Evolutionary conservation across 2,797 vertebrate species (phyloP).

Genomic region (Sphenodon punctatus): DNA sequence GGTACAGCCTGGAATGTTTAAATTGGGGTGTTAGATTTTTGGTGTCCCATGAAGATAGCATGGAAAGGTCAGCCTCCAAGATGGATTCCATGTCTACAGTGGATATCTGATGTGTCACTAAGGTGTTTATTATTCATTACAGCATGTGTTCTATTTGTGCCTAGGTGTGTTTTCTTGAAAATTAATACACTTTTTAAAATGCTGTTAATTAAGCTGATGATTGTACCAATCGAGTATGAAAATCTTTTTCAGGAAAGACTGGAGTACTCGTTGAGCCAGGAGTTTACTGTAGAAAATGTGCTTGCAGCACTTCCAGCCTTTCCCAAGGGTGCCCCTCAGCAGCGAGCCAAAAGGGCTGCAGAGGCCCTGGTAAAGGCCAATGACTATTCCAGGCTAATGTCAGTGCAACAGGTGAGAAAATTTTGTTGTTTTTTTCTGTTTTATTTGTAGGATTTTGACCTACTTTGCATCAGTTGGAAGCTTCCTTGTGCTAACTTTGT

Average conservation of each 20-base stretch:
- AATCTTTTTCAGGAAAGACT: constrained; percentile 56
- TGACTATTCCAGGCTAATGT: constrained; percentile 63
- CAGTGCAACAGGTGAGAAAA: constrained; percentile 59
- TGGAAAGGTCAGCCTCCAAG: constrained; percentile 4
- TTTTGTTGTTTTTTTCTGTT: neutral
- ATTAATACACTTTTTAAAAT: neutral
- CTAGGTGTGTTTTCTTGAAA: constrained; percentile 8
- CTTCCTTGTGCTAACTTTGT: neutral
- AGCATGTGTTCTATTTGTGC: neutral
- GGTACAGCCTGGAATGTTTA: constrained; percentile 39
- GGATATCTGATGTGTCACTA: neutral
- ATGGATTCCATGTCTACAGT: neutral
- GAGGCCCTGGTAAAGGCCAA: constrained; percentile 49
- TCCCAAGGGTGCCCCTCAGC: constrained; percentile 32
- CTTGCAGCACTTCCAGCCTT: constrained; percentile 43
- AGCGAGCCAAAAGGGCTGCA: constrained; percentile 30
- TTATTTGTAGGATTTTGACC: neutral
- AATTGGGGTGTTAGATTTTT: constrained; percentile 39
- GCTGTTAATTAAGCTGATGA: neutral
- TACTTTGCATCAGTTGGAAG: neutral
- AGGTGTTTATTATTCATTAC: constrained; percentile 24
- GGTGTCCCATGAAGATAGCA: constrained; percentile 4
- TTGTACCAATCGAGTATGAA: constrained; percentile 3
- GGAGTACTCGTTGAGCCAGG: constrained; percentile 45
- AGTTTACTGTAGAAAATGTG: constrained; percentile 45